Conservation (phyloP, 2,888 invertebrate genomes). For the Pinctada fucata region DNA sequence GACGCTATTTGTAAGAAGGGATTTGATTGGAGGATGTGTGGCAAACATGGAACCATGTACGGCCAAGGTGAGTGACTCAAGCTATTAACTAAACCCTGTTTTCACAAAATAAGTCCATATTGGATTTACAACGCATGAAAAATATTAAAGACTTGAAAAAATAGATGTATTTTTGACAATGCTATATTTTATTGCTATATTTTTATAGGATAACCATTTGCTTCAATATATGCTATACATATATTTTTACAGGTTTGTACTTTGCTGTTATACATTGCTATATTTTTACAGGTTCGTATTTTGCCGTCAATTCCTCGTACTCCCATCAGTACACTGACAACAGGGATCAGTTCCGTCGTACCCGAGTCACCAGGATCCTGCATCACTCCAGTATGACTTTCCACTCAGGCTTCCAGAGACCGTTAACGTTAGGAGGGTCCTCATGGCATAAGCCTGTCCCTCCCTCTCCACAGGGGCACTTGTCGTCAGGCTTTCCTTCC, state of each 20-base stretch:
- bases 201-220: background rate
- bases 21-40: slow-evolving; percentile 63
- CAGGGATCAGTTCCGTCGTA: slow-evolving; percentile 26
- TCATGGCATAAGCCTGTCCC: too few relatives aligned
- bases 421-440: too few relatives aligned
- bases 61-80: slow-evolving; percentile 51
- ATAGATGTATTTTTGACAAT: background rate
- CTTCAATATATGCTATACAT: too few relatives aligned
- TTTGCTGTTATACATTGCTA: too few relatives aligned
- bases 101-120: background rate
- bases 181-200: background rate
- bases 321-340: slow-evolving; percentile 68
- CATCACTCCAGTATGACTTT: background rate
- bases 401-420: background rate
- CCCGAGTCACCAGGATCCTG: background rate
- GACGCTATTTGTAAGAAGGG: slow-evolving; percentile 61
- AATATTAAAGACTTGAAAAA: background rate
- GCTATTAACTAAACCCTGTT: background rate
- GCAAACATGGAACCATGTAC: slow-evolving; percentile 59
- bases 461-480: too few relatives aligned
- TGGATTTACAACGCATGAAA: background rate
- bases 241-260: too few relatives aligned
- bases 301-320: slow-evolving; percentile 64
- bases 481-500: too few relatives aligned
- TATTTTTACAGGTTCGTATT: slow-evolving; percentile 64